A percentile compares a stretch with the other conserved stretches of the same genome.
These are phyloP conservation scores for Corythaixoides concolor DNA, from an alignment of 2,113 vertebrate species.

Conservation along the genomic window DNA sequence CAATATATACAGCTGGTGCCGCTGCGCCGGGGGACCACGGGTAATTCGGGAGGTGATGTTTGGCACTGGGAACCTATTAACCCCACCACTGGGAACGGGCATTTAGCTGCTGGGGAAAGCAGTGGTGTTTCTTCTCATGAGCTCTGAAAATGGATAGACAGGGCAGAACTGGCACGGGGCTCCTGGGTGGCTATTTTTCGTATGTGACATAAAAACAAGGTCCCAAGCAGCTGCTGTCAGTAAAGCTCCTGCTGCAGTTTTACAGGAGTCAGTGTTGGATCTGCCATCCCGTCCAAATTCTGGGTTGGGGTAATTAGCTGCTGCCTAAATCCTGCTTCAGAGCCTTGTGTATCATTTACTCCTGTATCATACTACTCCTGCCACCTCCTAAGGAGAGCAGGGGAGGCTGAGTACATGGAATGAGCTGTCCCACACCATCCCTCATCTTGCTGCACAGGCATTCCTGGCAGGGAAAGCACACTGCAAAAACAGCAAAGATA, in stretches of 20 bases:
- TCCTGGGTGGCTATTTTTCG: background rate
- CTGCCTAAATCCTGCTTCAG: background rate
- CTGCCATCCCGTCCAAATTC: background rate
- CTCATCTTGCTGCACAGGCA: background rate
- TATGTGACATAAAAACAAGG: background rate
- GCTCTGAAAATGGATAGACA: background rate
- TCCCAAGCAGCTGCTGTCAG: background rate
- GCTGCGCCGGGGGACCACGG: background rate
- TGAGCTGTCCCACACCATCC: background rate
- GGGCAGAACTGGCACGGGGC: background rate
- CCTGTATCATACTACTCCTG: background rate
- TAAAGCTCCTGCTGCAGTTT: background rate
- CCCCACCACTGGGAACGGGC: background rate
- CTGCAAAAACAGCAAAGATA: background rate
- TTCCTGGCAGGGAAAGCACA: background rate
- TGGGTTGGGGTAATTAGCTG: background rate
- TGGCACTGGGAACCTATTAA: background rate
- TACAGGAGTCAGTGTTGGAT: background rate
- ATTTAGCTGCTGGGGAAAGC: background rate
- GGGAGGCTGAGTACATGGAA: background rate
- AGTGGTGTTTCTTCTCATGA: fast-evolving
- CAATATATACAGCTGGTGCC: background rate
- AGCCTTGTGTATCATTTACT: background rate
- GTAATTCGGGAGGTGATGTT: background rate
- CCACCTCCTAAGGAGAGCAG: background rate